Conservation (phyloP, 2,113 vertebrate species). For the Ictidomys tridecemlineatus region DNA sequence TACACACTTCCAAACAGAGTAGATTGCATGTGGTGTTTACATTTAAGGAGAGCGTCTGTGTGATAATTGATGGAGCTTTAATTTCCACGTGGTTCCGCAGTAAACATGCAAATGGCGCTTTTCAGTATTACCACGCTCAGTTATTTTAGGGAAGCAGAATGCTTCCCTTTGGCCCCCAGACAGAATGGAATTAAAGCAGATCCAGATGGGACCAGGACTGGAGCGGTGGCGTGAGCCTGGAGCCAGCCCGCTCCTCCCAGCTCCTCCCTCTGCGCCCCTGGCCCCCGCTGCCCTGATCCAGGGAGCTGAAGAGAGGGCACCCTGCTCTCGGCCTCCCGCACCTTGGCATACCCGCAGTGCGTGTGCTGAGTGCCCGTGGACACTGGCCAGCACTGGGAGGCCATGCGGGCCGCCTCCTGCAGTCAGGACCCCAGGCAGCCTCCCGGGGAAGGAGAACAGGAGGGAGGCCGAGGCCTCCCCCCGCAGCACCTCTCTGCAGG, state of each 20-base stretch:
- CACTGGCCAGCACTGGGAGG: accelerated
- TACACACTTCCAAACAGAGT: not conserved
- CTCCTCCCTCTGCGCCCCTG: accelerated
- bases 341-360: accelerated
- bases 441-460: accelerated
- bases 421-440: accelerated
- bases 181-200: not conserved
- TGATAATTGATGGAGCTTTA: slow-evolving; percentile 13
- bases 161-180: slow-evolving; percentile 26
- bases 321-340: accelerated
- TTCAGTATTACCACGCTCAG: not conserved
- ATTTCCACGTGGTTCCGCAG: slow-evolving; percentile 33
- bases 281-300: accelerated
- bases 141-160: slow-evolving; percentile 23
- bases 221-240: accelerated
- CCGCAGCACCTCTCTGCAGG: too few species aligned
- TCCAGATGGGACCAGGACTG: not conserved
- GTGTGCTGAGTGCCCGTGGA: accelerated
- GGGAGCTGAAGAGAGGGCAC: accelerated
- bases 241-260: accelerated
- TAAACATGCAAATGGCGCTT: slow-evolving; percentile 12
- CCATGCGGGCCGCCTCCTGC: accelerated
- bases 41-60: not conserved
- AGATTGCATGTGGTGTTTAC: slow-evolving; percentile 37
- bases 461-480: not conserved